These are phyloP conservation scores for Mugil cephalus DNA, from an alignment of 2,113 vertebrate species.

Conservation along the genomic window DNA sequence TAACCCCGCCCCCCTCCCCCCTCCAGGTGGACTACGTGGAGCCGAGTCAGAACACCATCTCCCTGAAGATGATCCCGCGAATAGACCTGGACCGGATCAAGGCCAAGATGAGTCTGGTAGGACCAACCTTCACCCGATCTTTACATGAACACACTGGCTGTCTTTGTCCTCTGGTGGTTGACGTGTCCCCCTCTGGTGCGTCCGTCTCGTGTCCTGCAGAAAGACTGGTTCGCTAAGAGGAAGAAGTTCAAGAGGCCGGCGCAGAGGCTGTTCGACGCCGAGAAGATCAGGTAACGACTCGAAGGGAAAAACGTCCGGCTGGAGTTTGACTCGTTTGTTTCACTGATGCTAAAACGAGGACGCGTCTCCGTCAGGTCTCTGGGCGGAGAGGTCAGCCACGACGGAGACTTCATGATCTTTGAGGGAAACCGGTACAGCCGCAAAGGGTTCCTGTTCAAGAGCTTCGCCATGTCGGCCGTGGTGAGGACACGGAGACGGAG, in stretches of 20 bases:
- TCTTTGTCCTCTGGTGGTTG: accelerated
- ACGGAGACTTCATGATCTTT: slow-evolving; percentile 97
- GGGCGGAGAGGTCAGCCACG: slow-evolving; percentile 93
- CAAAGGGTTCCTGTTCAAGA: slow-evolving; percentile 98
- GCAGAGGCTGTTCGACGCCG: slow-evolving; percentile 93
- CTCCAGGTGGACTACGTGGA: slow-evolving; percentile 94
- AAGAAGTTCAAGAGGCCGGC: slow-evolving; percentile 96
- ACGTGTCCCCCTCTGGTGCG: neutral
- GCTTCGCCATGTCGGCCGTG: slow-evolving; percentile 97
- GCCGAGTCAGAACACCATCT: slow-evolving; percentile 97
- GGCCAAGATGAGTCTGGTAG: slow-evolving; percentile 94
- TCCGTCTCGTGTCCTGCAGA: slow-evolving; percentile 77
- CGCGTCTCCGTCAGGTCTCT: slow-evolving; percentile 84
- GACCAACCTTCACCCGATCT: too few relatives aligned
- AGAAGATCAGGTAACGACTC: slow-evolving; percentile 92
- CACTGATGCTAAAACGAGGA: too few relatives aligned
- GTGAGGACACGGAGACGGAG: slow-evolving; percentile 77
- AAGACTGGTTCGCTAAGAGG: slow-evolving; percentile 95
- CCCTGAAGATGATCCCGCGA: slow-evolving; percentile 96
- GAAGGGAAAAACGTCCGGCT: too few relatives aligned
- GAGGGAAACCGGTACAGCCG: slow-evolving; percentile 97
- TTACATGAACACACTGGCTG: too few relatives aligned
- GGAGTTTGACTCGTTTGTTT: too few relatives aligned
- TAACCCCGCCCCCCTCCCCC: neutral
- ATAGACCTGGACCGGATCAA: slow-evolving; percentile 97